These are phyloP conservation scores for Sphaeramia orbicularis DNA, from an alignment of 2,797 vertebrate species.

Conservation along the genomic window DNA sequence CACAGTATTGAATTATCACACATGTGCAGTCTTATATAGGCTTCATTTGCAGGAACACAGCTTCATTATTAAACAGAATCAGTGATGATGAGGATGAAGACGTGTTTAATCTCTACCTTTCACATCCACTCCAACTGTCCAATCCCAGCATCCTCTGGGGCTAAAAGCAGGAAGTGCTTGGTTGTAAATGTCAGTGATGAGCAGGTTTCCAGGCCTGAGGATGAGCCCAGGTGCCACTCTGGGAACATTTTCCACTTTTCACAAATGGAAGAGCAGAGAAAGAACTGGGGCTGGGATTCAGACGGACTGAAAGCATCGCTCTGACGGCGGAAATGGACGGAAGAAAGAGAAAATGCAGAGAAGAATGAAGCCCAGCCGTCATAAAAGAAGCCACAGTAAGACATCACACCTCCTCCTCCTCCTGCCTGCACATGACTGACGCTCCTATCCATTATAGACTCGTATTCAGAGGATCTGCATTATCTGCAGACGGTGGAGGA, in stretches of 20 bases:
- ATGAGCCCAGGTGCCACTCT: slow-evolving; percentile 4
- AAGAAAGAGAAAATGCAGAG: not conserved
- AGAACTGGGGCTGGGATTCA: not conserved
- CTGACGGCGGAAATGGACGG: not conserved
- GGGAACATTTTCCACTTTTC: slow-evolving; percentile 11
- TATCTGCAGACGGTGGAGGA: too few relatives aligned
- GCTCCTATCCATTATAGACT: too few relatives aligned
- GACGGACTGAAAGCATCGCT: not conserved
- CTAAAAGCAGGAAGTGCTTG: slow-evolving; percentile 1
- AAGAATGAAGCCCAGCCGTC: not conserved
- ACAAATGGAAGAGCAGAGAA: not conserved
- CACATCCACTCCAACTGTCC: slow-evolving; percentile 6
- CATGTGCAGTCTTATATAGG: too few relatives aligned
- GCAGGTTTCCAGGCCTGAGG: not conserved
- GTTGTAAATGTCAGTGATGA: not conserved
- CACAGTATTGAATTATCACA: too few relatives aligned
- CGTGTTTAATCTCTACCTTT: too few relatives aligned
- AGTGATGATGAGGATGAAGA: too few relatives aligned
- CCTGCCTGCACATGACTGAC: too few relatives aligned
- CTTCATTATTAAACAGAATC: too few relatives aligned
- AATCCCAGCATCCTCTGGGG: slow-evolving; percentile 10
- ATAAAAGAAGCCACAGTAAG: not conserved
- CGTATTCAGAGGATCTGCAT: too few relatives aligned
- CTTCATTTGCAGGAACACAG: too few relatives aligned
- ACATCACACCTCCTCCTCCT: too few relatives aligned